phyloP scores from a whole-genome alignment of 2,797 vertebrate genomes.

The Microctenopoma lineatum region DNA sequence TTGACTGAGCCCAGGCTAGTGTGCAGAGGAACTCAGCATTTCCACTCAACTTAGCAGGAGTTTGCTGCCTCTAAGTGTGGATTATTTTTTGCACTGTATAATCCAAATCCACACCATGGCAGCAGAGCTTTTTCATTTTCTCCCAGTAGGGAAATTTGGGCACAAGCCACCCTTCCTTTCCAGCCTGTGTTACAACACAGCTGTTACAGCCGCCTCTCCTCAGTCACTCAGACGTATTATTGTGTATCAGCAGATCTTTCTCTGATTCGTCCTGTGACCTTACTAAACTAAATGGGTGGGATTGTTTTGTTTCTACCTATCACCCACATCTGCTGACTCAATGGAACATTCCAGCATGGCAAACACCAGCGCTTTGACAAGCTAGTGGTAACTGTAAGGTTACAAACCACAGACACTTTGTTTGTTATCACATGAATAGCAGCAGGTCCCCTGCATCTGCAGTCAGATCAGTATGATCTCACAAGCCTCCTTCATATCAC shows the following conservation, averaged over 20 bases:
- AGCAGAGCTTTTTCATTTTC: slow-evolving; percentile 62
- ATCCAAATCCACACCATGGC: slow-evolving; percentile 65
- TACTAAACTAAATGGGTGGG: slow-evolving; percentile 30
- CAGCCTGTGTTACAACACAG: slow-evolving; percentile 33
- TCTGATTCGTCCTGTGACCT: slow-evolving; percentile 30
- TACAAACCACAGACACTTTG: slow-evolving; percentile 5
- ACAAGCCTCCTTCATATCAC: slow-evolving; percentile 8
- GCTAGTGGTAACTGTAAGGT: slow-evolving; percentile 1
- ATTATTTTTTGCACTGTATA: slow-evolving; percentile 59
- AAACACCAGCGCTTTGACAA: slow-evolving; percentile 13
- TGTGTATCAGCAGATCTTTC: slow-evolving; percentile 45
- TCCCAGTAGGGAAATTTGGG: slow-evolving; percentile 55
- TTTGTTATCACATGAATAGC: slow-evolving; percentile 34
- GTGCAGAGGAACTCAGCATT: slow-evolving; percentile 59
- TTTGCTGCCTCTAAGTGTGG: slow-evolving; percentile 41
- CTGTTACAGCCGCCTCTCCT: slow-evolving; percentile 3
- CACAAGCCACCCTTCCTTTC: slow-evolving; percentile 29
- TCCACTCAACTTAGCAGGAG: slow-evolving; percentile 54
- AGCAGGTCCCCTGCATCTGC: slow-evolving; percentile 15
- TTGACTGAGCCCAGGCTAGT: slow-evolving; percentile 44
- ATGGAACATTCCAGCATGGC: slow-evolving; percentile 22
- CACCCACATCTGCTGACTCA: slow-evolving; percentile 23
- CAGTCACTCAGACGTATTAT: slow-evolving; percentile 17
- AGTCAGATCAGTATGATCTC: slow-evolving; percentile 17
- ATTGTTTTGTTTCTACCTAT: slow-evolving; percentile 15